These are phyloP conservation scores for Antedon mediterranea DNA, from an alignment of 53 echinoderm and acorn worm genomes.

Conservation along the genomic window DNA sequence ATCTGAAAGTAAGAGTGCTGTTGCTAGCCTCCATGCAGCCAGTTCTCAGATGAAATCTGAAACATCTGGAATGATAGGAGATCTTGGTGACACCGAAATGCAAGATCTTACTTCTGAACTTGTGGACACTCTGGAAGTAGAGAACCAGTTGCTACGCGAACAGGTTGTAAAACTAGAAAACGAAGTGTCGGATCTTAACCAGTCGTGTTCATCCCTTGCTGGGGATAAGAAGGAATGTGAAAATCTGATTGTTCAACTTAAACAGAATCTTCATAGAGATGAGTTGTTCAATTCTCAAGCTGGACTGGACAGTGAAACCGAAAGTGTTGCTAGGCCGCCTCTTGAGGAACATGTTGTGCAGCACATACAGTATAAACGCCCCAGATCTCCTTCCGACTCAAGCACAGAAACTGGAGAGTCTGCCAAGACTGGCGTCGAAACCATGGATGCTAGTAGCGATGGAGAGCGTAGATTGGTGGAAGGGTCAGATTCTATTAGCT, in stretches of 20 bases:
- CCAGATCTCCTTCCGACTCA: conserved; percentile 32
- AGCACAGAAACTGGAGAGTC: conserved; percentile 35
- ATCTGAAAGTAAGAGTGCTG: conserved; percentile 53
- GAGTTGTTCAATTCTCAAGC: background rate
- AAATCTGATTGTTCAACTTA: conserved; percentile 40
- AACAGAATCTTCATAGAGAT: conserved; percentile 21
- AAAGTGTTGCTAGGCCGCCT: conserved; percentile 23
- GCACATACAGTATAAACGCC: conserved; percentile 29
- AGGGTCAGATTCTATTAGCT: conserved; percentile 72
- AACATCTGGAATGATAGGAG: conserved; percentile 48
- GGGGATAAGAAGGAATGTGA: conserved; percentile 65
- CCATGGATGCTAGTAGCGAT: background rate
- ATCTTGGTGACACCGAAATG: conserved; percentile 33
- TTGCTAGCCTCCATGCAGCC: conserved; percentile 54
- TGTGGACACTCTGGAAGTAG: conserved; percentile 37
- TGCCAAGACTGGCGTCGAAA: background rate
- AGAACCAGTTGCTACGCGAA: conserved; percentile 49
- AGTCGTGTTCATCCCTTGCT: conserved; percentile 34
- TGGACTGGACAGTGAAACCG: conserved; percentile 32
- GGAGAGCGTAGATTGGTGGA: conserved; percentile 22
- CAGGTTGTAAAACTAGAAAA: conserved; percentile 48
- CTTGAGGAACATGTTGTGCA: background rate
- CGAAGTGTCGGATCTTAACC: conserved; percentile 29
- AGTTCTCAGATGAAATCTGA: conserved; percentile 34
- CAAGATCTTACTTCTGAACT: conserved; percentile 58